Conservation (phyloP, 2,797 vertebrate species). For the Zenarchopterus dispar region DNA sequence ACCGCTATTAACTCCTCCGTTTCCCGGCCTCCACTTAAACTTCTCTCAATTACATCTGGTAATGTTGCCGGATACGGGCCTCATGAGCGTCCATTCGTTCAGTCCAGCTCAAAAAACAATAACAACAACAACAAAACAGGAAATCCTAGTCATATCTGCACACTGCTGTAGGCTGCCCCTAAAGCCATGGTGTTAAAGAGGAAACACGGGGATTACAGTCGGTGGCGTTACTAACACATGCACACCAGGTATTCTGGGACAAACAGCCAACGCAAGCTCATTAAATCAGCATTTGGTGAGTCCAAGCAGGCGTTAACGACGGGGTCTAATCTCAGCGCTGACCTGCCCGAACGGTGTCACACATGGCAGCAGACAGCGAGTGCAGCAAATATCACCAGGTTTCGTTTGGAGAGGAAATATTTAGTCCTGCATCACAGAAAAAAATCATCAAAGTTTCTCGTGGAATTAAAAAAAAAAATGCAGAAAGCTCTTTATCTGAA, state of each 20-base stretch:
- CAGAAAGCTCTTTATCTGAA: too few relatives aligned
- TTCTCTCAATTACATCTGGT: conserved; percentile 82
- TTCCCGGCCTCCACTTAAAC: conserved; percentile 81
- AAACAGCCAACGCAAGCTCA: conserved; percentile 75
- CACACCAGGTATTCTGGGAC: conserved; percentile 76
- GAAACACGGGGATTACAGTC: conserved; percentile 57
- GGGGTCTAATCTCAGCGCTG: conserved; percentile 72
- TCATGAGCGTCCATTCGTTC: conserved; percentile 57
- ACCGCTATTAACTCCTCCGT: conserved; percentile 84
- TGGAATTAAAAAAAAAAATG: too few relatives aligned
- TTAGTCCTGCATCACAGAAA: neutral
- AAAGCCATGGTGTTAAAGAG: conserved; percentile 51
- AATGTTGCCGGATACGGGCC: conserved; percentile 73
- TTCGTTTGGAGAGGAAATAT: neutral
- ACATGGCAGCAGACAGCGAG: neutral
- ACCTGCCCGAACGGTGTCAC: conserved; percentile 66
- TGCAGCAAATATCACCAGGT: neutral
- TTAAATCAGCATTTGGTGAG: conserved; percentile 77
- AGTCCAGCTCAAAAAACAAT: conserved; percentile 19
- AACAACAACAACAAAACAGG: conserved; percentile 13
- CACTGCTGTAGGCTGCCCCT: conserved; percentile 26
- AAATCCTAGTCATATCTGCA: conserved; percentile 34
- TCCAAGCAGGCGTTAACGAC: conserved; percentile 73
- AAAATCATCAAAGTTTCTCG: too few relatives aligned
- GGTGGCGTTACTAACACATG: conserved; percentile 61